phyloP scores from a whole-genome alignment of 1,140 invertebrate species.

The Leptinotarsa defecta region DNA sequence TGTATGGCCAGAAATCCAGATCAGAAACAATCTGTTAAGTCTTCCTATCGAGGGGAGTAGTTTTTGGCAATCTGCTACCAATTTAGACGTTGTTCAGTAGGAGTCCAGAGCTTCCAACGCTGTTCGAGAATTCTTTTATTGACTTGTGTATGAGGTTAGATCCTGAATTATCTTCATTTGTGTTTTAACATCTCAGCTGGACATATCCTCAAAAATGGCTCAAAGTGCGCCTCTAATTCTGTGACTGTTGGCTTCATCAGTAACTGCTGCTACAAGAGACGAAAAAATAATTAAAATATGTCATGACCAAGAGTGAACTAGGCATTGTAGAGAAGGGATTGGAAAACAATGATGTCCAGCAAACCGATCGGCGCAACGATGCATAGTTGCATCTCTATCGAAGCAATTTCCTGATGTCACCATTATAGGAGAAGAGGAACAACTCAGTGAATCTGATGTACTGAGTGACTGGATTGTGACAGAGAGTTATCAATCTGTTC shows the following conservation, averaged over 20 bases:
- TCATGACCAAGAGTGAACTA: slow-evolving; percentile 85
- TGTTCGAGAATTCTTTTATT: no score
- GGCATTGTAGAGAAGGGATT: slow-evolving; percentile 79
- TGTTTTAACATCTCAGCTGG: not conserved
- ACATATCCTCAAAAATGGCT: slow-evolving; percentile 56
- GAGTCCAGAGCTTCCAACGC: no score
- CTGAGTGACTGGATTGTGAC: slow-evolving; percentile 74
- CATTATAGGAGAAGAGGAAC: slow-evolving; percentile 93
- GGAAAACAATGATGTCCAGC: slow-evolving; percentile 87
- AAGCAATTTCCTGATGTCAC: slow-evolving; percentile 82
- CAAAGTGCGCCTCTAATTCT: slow-evolving; percentile 66
- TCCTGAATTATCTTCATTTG: slow-evolving; percentile 4
- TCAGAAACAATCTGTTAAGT: no score
- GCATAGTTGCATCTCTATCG: slow-evolving; percentile 85
- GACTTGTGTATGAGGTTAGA: no score
- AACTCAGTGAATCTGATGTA: slow-evolving; percentile 60
- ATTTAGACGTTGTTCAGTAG: no score
- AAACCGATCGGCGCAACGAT: slow-evolving; percentile 89
- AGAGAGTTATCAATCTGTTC: slow-evolving; percentile 71
- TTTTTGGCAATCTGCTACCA: no score
- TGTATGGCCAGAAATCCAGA: no score
- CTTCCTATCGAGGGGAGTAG: no score
- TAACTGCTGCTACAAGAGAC: slow-evolving; percentile 77
- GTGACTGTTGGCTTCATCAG: slow-evolving; percentile 73
- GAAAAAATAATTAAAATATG: slow-evolving; percentile 87